phyloP scores from a whole-genome alignment of 2,888 invertebrate genomes.

The Oxytorus armatus region DNA sequence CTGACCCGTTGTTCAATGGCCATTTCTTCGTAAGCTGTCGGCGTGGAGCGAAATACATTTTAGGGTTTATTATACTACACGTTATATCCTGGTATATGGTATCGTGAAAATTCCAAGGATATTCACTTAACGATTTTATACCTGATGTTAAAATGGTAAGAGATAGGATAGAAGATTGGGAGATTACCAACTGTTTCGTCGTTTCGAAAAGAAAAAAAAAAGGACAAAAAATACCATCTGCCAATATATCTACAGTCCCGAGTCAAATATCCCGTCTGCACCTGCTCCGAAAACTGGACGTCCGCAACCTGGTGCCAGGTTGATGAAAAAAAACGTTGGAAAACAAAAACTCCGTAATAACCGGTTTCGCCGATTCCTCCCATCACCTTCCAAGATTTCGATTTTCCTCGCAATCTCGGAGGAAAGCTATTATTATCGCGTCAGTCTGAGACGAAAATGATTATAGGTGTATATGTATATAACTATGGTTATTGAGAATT shows the following conservation, averaged over 20 bases:
- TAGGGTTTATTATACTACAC: neutral
- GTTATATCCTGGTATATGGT: neutral
- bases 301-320: conserved; percentile 25
- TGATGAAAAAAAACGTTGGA: conserved; percentile 10
- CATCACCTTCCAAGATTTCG: conserved; percentile 17
- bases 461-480: conserved; percentile 3
- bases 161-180: conserved; percentile 36
- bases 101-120: conserved; percentile 19
- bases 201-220: conserved; percentile 1
- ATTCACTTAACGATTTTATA: conserved; percentile 25
- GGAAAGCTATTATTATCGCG: conserved; percentile 37
- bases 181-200: conserved; percentile 36
- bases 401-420: conserved; percentile 15
- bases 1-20: conserved; percentile 31
- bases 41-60: conserved; percentile 6
- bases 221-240: conserved; percentile 35
- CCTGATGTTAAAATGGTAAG: conserved; percentile 18
- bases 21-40: conserved; percentile 42
- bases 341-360: conserved; percentile 48
- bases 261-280: conserved; percentile 39
- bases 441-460: conserved; percentile 7
- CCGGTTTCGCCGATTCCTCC: conserved; percentile 49
- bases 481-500: conserved; percentile 46
- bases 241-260: conserved; percentile 30
- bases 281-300: conserved; percentile 44